These are phyloP conservation scores for Hedya salicella DNA, from an alignment of 2,888 invertebrate species.

Conservation along the genomic window DNA sequence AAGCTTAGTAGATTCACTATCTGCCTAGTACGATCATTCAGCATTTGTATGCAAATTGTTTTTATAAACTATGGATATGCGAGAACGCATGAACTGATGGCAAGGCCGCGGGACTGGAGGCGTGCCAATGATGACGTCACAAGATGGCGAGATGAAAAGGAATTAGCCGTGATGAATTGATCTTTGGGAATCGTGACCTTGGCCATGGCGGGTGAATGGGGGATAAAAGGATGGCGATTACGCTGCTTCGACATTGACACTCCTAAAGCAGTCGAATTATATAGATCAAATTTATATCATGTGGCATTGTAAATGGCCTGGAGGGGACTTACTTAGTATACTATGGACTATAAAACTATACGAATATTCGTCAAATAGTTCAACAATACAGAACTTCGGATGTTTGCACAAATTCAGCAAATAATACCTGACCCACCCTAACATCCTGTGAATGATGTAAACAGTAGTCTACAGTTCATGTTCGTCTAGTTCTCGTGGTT, in stretches of 20 bases:
- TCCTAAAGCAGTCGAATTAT: neutral
- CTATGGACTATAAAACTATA: too few relatives aligned
- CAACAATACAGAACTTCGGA: too few relatives aligned
- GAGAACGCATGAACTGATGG: conserved; percentile 63
- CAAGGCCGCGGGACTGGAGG: conserved; percentile 74
- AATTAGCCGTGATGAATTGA: conserved; percentile 57
- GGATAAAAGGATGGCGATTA: conserved; percentile 40
- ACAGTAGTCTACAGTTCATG: too few relatives aligned
- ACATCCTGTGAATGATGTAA: too few relatives aligned
- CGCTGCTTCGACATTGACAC: conserved; percentile 15
- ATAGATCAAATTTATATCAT: neutral
- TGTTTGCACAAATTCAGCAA: too few relatives aligned
- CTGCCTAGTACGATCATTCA: conserved; percentile 58
- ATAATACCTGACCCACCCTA: too few relatives aligned
- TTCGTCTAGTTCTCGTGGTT: too few relatives aligned
- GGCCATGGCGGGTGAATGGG: conserved; percentile 48
- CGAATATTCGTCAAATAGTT: too few relatives aligned
- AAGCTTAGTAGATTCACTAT: conserved; percentile 34
- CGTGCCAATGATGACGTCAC: conserved; percentile 63
- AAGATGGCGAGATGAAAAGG: conserved; percentile 53
- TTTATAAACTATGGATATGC: conserved; percentile 67
- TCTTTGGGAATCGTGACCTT: conserved; percentile 57
- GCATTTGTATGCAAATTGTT: conserved; percentile 72
- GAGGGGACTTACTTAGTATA: neutral
- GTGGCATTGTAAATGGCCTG: neutral